Conservation (phyloP, 1,140 invertebrate genomes). For the Pseudomyrmex pallidus region DNA sequence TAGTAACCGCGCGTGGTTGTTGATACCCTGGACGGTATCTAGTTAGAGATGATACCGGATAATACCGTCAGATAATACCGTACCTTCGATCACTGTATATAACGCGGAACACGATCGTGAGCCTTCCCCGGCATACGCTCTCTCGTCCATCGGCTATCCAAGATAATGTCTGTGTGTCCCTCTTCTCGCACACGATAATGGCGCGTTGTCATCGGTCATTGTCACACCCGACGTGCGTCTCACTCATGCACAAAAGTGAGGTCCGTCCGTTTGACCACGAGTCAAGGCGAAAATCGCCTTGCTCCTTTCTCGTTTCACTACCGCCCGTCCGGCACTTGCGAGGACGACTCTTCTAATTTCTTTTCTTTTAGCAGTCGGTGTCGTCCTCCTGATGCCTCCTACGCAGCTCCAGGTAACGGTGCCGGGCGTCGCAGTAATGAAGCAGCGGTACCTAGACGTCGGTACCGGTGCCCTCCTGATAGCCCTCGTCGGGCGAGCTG, state of each 20-base stretch:
- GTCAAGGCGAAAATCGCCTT: conserved; percentile 13
- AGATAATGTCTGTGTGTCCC: not conserved
- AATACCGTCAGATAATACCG: conserved; percentile 2
- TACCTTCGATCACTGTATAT: conserved; percentile 13
- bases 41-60: not conserved
- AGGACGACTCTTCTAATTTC: conserved; percentile 43
- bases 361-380: conserved; percentile 70
- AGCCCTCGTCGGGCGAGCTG: conserved; percentile 95
- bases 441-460: conserved; percentile 90
- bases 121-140: no score
- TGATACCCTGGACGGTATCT: not conserved
- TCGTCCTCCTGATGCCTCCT: conserved; percentile 78
- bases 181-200: conserved; percentile 8
- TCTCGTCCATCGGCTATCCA: not conserved
- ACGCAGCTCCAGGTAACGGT: conserved; percentile 79
- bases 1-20: not conserved
- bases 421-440: conserved; percentile 81
- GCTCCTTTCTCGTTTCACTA: conserved; percentile 72
- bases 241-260: conserved; percentile 22
- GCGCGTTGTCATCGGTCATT: conserved; percentile 9
- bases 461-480: conserved; percentile 95
- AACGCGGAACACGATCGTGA: conserved; percentile 21
- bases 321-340: conserved; percentile 73
- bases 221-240: not conserved
- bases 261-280: not conserved